A percentile compares a stretch with the other conserved stretches of the same genome.
Evolutionary conservation across 2,113 vertebrate genomes (phyloP).

Genomic region (Hippocampus mohnikei): DNA sequence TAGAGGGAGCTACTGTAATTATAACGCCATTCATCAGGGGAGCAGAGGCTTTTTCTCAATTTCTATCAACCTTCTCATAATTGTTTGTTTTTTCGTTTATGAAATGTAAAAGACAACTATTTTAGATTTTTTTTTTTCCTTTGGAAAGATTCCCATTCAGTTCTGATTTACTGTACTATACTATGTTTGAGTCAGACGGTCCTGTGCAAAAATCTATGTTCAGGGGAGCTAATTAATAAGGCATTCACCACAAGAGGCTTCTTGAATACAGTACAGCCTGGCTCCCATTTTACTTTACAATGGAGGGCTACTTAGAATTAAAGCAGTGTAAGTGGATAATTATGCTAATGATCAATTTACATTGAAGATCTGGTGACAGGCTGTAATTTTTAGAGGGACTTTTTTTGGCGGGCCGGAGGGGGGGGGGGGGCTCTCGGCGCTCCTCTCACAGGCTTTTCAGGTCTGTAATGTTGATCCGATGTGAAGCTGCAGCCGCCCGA

Average conservation of each 20-base stretch:
- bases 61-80: neutral
- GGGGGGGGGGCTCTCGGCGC: neutral
- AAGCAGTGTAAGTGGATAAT: conserved; percentile 70
- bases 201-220: conserved; percentile 37
- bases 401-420: conserved; percentile 2
- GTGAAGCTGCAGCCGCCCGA: conserved; percentile 22
- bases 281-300: conserved; percentile 66
- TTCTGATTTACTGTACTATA: neutral
- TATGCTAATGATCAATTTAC: conserved; percentile 70
- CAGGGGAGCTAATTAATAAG: conserved; percentile 77
- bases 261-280: conserved; percentile 63
- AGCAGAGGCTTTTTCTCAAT: neutral
- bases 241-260: conserved; percentile 62
- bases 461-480: neutral
- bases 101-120: too few relatives aligned
- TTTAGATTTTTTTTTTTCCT: neutral
- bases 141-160: neutral
- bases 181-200: neutral
- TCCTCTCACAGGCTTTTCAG: conserved; percentile 17
- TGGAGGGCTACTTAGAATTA: conserved; percentile 68
- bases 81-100: neutral
- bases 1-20: conserved; percentile 68
- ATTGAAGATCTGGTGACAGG: conserved; percentile 64
- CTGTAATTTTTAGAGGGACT: conserved; percentile 47
- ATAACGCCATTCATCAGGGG: neutral